phyloP scores from a whole-genome alignment of 2,113 vertebrate genomes.

The Chrysochloris asiatica region DNA sequence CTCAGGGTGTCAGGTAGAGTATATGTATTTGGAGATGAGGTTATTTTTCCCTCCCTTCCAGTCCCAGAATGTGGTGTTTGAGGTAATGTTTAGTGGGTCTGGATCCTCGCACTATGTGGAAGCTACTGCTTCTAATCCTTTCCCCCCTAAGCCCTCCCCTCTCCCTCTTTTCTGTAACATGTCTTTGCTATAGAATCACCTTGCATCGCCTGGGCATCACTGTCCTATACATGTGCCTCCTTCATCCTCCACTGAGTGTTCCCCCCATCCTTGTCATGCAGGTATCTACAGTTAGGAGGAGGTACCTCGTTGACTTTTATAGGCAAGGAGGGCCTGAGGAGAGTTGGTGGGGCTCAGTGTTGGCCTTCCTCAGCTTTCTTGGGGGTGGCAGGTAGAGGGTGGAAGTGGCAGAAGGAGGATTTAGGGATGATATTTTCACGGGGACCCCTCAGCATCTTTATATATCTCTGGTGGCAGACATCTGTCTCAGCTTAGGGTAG shows the following conservation, averaged over 20 bases:
- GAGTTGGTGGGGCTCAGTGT: not conserved
- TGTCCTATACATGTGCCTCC: not conserved
- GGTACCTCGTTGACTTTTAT: not conserved
- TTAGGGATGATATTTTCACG: slow-evolving; percentile 70
- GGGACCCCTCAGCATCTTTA: slow-evolving; percentile 66
- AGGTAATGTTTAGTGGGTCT: not conserved
- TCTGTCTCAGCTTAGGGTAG: slow-evolving; percentile 73
- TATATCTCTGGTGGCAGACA: slow-evolving; percentile 73
- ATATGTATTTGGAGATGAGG: not conserved
- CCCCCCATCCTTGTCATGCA: not conserved
- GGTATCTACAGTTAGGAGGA: not conserved
- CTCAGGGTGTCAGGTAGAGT: not conserved
- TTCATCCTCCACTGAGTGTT: not conserved
- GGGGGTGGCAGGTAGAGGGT: slow-evolving; percentile 12
- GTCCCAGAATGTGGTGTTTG: not conserved
- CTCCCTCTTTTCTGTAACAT: not conserved
- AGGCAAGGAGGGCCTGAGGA: not conserved
- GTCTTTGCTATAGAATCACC: not conserved
- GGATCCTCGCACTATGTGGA: not conserved
- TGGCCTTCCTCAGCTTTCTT: slow-evolving; percentile 28
- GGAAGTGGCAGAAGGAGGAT: slow-evolving; percentile 8
- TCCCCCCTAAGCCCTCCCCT: too few species aligned
- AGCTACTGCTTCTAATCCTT: not conserved
- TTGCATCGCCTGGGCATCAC: not conserved
- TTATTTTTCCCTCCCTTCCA: not conserved